Evolutionary conservation across 1,140 invertebrate species (phyloP).

Genomic region (Caenorhabditis remanei): DNA sequence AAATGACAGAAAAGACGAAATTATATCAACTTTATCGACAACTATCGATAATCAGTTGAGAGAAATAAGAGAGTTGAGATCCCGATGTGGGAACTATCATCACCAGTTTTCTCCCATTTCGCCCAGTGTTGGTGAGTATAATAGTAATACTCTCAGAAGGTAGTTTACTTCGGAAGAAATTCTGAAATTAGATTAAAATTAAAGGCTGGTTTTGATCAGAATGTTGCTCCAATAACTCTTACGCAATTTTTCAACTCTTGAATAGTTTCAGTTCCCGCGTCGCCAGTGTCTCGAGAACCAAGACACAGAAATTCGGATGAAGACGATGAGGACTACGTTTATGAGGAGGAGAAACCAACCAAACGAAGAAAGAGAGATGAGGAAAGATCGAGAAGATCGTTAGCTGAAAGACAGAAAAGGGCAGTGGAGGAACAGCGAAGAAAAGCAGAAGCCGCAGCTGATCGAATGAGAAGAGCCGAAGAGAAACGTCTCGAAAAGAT

Average conservation of each 20-base stretch:
- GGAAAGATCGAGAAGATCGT: neutral
- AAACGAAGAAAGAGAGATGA: constrained; percentile 9
- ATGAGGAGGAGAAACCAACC: constrained; percentile 2
- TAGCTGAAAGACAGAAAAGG: neutral
- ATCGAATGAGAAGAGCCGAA: neutral
- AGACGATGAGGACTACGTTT: constrained; percentile 15
- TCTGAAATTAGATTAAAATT: too few relatives aligned
- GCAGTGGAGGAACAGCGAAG: neutral
- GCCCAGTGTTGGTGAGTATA: too few relatives aligned
- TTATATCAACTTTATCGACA: neutral
- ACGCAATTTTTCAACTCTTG: too few relatives aligned
- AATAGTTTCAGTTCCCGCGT: constrained; percentile 12
- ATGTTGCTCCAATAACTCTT: too few relatives aligned
- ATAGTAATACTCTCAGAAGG: too few relatives aligned
- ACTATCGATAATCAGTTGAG: neutral
- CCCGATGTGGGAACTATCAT: too few relatives aligned
- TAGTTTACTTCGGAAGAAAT: too few relatives aligned
- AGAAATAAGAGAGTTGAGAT: neutral
- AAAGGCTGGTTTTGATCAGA: too few relatives aligned
- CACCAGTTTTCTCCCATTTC: too few relatives aligned
- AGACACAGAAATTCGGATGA: neutral
- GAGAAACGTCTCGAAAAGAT: constrained; percentile 1
- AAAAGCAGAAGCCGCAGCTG: neutral
- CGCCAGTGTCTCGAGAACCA: neutral
- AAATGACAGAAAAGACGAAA: constrained; percentile 2